Evolutionary conservation across 64 coral and sea anemone genomes (phyloP).

Genomic region (Catalaphyllia jardinei): DNA sequence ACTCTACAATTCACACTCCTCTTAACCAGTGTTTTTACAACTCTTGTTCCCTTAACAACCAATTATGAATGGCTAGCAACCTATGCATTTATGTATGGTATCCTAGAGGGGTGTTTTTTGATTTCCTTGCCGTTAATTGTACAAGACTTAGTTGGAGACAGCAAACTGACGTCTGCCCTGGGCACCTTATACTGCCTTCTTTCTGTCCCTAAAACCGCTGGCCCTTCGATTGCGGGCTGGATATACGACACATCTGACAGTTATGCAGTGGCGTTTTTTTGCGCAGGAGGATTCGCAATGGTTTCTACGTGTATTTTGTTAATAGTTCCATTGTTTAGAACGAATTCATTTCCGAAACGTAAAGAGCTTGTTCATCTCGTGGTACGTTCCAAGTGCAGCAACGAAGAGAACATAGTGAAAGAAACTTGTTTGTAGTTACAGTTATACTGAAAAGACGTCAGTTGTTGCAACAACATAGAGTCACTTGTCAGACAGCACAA

Average conservation of each 20-base stretch:
- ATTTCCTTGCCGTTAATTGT: conserved; percentile 3
- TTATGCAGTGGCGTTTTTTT: conserved; percentile 11
- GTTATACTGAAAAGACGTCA: too few species aligned
- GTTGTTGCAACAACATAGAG: too few species aligned
- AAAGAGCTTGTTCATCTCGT: neutral
- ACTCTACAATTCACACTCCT: neutral
- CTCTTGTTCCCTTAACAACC: conserved; percentile 10
- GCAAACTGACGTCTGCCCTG: neutral
- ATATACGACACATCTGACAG: conserved; percentile 32
- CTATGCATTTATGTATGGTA: conserved; percentile 13
- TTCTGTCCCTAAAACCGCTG: neutral
- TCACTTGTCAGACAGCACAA: too few species aligned
- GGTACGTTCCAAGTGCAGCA: neutral
- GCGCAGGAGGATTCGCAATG: neutral
- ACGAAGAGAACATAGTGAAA: neutral
- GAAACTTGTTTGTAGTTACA: neutral
- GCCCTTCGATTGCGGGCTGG: conserved; percentile 39
- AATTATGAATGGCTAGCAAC: conserved; percentile 22
- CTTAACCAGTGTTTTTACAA: neutral
- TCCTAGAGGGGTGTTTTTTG: conserved; percentile 29
- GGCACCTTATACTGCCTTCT: neutral
- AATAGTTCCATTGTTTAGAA: neutral
- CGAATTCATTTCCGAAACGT: neutral
- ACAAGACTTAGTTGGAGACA: conserved; percentile 1
- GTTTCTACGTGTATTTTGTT: conserved; percentile 22